Evolutionary conservation across 2,888 invertebrate genomes (phyloP).

Genomic region (Flexamia atlantica): DNA sequence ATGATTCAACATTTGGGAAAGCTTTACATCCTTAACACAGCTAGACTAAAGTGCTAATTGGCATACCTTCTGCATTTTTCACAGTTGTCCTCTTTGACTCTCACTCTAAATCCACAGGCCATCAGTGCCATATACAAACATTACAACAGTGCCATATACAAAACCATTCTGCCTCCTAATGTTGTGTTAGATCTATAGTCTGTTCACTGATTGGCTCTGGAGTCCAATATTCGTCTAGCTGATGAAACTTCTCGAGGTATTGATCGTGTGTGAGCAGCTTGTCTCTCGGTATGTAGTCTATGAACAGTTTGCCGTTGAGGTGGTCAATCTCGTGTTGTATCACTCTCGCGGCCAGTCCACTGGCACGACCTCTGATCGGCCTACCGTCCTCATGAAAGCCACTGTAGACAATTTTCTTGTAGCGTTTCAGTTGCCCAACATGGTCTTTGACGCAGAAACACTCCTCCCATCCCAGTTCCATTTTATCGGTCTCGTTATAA

Average conservation of each 20-base stretch:
- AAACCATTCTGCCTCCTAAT: too few relatives aligned
- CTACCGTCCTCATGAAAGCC: not conserved
- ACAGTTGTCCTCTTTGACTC: too few relatives aligned
- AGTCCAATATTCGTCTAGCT: too few relatives aligned
- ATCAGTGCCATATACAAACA: too few relatives aligned
- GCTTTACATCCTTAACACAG: too few relatives aligned
- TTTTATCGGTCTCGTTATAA: not conserved
- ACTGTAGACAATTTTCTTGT: not conserved
- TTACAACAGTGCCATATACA: too few relatives aligned
- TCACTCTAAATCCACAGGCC: too few relatives aligned
- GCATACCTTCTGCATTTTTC: too few relatives aligned
- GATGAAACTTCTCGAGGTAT: conserved; percentile 19
- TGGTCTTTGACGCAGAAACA: not conserved
- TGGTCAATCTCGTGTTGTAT: conserved; percentile 33
- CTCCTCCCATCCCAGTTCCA: conserved; percentile 7
- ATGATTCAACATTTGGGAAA: too few relatives aligned
- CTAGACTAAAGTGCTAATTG: too few relatives aligned
- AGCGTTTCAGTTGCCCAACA: not conserved
- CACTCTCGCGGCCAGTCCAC: not conserved
- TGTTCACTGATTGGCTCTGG: too few relatives aligned
- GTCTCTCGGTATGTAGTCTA: conserved; percentile 8
- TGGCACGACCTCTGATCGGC: not conserved
- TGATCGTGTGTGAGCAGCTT: not conserved
- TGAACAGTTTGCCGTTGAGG: conserved; percentile 9
- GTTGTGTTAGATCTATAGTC: too few relatives aligned